Base-by-base conservation (phyloP, 2,888 invertebrate genomes). In the Augiades crinisus region DNA sequence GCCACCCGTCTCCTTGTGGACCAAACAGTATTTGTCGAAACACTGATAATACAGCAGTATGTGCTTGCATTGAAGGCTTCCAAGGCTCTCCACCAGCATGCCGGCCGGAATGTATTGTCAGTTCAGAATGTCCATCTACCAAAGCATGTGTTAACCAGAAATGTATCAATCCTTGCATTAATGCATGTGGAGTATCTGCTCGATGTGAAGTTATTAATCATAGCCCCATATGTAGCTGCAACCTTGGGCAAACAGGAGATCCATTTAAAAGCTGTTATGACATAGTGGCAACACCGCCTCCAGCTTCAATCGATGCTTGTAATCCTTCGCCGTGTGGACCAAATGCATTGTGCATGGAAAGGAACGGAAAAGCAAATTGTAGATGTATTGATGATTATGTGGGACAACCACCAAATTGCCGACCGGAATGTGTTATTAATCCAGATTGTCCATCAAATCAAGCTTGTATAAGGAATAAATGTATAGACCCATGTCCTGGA, bases 201-300 rank as follows among this genome's bases (percentile, higher is more conserved):
- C 84, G 93, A 27, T 97, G 97, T 75, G 93, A 94, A 64, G 95
- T 96, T 1, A 92, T 95, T 22, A 95, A 95, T 72, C 96, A 97
- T 70, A 96, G 96, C 72, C 96, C 96, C 8, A 94, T 96, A 53
- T 97, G 97, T 72, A 94, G 93, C 60, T 97, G 97, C 70, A 94
- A 94, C 50, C 79, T 91, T 13, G 94, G 93, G 13, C 93, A 94
- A 76, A 92, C 93, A 16, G 96, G 96, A 30, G 95, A 95, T 92
- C 95, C 95, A 45, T 95, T 95, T 81, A 92, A 93, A 71, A 92
- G 93, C 61, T 95, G 95, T 70, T 90, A 92, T 56, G 92, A 93
- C 61, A 81, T 93, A 41, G 54, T 75, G 7, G 58, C 65, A 73
- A 86, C 67, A 76, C 73, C 55, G 64, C 75, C 54, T 63, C 75